Evolutionary conservation across 2,888 invertebrate species (phyloP), one percentile per base, ranked within the genome.

Genomic region (Bimastos eiseni): DNA sequence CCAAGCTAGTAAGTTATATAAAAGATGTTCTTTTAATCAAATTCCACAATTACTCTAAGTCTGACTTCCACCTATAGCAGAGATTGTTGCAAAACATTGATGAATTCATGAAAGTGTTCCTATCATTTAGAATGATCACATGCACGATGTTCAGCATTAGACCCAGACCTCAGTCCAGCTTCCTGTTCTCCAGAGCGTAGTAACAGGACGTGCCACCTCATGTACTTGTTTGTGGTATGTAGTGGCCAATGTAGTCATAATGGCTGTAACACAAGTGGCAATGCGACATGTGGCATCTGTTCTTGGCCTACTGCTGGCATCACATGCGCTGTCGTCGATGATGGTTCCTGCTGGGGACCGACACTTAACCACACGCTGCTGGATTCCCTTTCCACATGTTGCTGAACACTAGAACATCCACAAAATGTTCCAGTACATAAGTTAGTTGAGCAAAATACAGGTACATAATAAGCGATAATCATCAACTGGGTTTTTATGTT

Each of bases 321-420:
- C 90, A 88, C 91, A 91, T 0, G n/a, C 49, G 0, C 89, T 70
- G 33, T 90, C 89, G 4, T n/a, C 49, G n/a, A 89, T 38, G 30
- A 17, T 33, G 24, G 36, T 41, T 44, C 90, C 86, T 33, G 86
- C 17, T 8, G 55, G 41, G 49, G 86, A 38, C 34, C 38, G 70
- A 83, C 97, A 97, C 44, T 95, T 95, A 0, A 97, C 97, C 34
- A 96, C 95, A 91, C 97, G 95, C 0, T 96, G 96, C 93, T 96
- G 96, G 91, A 96, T 95, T 0, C 97, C 97, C 0, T 96, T 95
- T 30, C 96, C 96, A 93, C 97, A 97, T 0, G 96, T 96, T 92
- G 96, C 96, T 17, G 97, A 96, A 94, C 97, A 97, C 96, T 96
- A 93, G 13, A 89, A 8, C 70, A 70, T 30, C 70, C 30, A n/a